Conservation (phyloP, 2,888 invertebrate genomes). For the Norana najaformis region DNA sequence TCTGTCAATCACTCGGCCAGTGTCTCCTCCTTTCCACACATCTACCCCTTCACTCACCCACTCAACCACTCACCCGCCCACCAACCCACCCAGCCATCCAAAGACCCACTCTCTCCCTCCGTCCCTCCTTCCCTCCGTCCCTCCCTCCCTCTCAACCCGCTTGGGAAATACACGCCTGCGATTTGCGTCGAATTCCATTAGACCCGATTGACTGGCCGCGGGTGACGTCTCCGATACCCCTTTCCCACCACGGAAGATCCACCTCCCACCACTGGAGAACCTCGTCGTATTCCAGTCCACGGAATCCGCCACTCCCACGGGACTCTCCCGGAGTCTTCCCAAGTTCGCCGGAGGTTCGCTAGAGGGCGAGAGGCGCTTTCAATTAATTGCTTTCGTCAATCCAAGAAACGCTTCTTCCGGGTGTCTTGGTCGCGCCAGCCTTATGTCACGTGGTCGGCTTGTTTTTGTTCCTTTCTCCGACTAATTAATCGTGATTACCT, state of each 20-base stretch:
- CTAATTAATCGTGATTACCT: not conserved
- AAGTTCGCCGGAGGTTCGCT: not conserved
- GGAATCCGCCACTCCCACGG: not conserved
- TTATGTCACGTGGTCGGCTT: not conserved
- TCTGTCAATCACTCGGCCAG: not conserved
- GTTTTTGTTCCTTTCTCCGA: not conserved
- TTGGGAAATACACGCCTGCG: slow-evolving; percentile 14
- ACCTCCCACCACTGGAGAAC: not conserved
- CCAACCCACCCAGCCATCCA: not conserved
- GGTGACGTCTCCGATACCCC: not conserved
- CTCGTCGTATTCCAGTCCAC: not conserved
- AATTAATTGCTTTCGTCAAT: slow-evolving; percentile 24
- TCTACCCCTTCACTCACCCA: not conserved
- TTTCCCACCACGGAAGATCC: not conserved
- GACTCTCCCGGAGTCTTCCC: slow-evolving; percentile 2
- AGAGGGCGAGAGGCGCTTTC: not conserved
- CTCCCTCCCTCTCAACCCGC: not conserved
- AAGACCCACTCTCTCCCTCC: not conserved
- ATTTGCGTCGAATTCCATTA: slow-evolving; percentile 25
- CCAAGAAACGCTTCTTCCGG: not conserved
- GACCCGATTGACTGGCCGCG: slow-evolving; percentile 19
- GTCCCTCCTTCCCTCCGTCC: not conserved
- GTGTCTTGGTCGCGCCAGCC: no score
- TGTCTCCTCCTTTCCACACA: no score
- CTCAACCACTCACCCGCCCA: not conserved